Percentiles rank a stretch among this genome's conserved stretches.
These are phyloP conservation scores for Petroica traversi DNA, from an alignment of 2,113 vertebrate species.

Conservation along the genomic window DNA sequence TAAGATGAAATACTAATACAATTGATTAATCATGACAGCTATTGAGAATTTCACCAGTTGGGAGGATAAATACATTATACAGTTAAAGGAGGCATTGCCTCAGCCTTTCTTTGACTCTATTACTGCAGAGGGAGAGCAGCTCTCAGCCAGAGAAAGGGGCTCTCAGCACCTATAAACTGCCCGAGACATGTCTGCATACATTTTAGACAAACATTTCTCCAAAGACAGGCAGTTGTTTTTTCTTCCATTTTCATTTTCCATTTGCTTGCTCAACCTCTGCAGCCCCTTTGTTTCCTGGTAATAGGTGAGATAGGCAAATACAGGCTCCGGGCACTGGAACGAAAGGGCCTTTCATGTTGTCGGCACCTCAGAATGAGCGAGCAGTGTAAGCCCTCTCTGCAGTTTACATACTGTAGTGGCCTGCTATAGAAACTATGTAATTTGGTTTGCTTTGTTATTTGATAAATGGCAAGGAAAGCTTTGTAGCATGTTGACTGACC, in stretches of 20 bases:
- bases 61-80: neutral
- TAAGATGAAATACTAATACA: neutral
- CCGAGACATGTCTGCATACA: neutral
- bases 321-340: neutral
- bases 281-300: constrained; percentile 47
- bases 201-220: constrained; percentile 46
- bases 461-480: constrained; percentile 58
- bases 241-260: constrained; percentile 47
- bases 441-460: constrained; percentile 40
- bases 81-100: neutral
- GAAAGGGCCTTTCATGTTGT: constrained; percentile 35
- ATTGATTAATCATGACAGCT: constrained; percentile 20
- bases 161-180: neutral
- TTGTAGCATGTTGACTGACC: constrained; percentile 30
- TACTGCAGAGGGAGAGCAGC: neutral
- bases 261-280: constrained; percentile 60
- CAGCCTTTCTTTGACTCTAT: neutral
- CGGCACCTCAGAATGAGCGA: neutral
- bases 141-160: neutral
- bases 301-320: constrained; percentile 63
- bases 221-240: constrained; percentile 24
- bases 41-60: neutral
- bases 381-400: constrained; percentile 8
- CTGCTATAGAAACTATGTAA: constrained; percentile 62
- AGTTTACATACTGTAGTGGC: constrained; percentile 52